Evolutionary conservation across 1,140 invertebrate genomes (phyloP).

Genomic region (Lasioglossum baleicum): DNA sequence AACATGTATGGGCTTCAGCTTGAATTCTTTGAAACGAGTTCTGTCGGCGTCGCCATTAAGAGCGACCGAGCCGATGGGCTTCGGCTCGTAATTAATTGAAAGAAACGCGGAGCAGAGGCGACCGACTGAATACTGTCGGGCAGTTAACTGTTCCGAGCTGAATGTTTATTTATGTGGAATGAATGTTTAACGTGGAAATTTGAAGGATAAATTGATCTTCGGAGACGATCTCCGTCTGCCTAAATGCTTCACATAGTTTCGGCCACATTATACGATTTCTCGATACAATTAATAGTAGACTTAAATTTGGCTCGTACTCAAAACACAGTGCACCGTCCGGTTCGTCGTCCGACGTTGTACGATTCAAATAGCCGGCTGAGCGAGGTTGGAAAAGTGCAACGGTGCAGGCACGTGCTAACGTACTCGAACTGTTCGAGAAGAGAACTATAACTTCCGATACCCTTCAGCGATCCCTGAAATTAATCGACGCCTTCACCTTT

Average conservation of each 20-base stretch:
- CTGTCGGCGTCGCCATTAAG: background rate
- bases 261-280: background rate
- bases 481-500: too few species aligned
- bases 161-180: too few species aligned
- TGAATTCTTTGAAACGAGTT: background rate
- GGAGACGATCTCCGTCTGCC: too few species aligned
- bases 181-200: too few species aligned
- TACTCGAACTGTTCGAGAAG: background rate
- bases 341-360: conserved; percentile 46
- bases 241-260: background rate
- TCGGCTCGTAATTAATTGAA: background rate
- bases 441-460: background rate
- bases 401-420: background rate
- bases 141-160: background rate
- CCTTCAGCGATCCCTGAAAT: too few species aligned
- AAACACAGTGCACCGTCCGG: conserved; percentile 20
- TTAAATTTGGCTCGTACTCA: conserved; percentile 56
- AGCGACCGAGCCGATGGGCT: background rate
- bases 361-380: conserved; percentile 45
- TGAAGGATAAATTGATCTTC: too few species aligned
- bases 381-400: background rate
- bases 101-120: background rate
- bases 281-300: conserved; percentile 23
- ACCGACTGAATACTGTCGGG: background rate
- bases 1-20: background rate